phyloP scores from a whole-genome alignment of 2,797 vertebrate species.

The Rhinoraja longicauda region DNA sequence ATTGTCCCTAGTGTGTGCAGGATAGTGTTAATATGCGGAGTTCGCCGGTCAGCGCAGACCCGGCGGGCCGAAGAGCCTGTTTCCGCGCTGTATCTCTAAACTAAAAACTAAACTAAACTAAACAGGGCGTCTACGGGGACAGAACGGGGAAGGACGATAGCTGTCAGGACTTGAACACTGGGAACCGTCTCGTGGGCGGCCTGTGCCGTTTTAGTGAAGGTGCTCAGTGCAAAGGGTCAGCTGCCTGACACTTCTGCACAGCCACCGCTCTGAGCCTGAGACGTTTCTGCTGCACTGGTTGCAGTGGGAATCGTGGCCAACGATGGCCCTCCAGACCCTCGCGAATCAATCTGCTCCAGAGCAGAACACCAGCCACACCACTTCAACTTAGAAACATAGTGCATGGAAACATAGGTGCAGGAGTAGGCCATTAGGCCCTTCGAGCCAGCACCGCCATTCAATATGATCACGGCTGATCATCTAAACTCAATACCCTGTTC shows the following conservation, averaged over 20 bases:
- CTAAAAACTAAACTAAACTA: too few relatives aligned
- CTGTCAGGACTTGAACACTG: background rate
- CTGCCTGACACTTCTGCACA: background rate
- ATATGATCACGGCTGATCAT: too few relatives aligned
- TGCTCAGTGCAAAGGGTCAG: background rate
- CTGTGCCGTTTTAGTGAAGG: constrained; percentile 1
- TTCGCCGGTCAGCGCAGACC: too few relatives aligned
- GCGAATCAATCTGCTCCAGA: background rate
- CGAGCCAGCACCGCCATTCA: too few relatives aligned
- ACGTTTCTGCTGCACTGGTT: background rate
- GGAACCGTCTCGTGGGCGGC: background rate
- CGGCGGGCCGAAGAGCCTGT: too few relatives aligned
- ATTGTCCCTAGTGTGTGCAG: too few relatives aligned
- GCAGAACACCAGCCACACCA: background rate
- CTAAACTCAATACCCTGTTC: too few relatives aligned
- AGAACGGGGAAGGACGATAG: background rate
- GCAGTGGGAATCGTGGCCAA: background rate
- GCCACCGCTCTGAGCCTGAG: background rate
- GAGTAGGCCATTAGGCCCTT: too few relatives aligned
- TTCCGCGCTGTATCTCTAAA: too few relatives aligned
- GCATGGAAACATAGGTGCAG: too few relatives aligned
- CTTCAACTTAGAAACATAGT: too few relatives aligned
- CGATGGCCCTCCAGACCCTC: background rate
- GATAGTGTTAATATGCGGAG: too few relatives aligned
- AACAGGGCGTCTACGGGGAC: background rate